These are phyloP conservation scores for Eurypyga helias DNA, from an alignment of 2,113 vertebrate genomes.

Conservation along the genomic window DNA sequence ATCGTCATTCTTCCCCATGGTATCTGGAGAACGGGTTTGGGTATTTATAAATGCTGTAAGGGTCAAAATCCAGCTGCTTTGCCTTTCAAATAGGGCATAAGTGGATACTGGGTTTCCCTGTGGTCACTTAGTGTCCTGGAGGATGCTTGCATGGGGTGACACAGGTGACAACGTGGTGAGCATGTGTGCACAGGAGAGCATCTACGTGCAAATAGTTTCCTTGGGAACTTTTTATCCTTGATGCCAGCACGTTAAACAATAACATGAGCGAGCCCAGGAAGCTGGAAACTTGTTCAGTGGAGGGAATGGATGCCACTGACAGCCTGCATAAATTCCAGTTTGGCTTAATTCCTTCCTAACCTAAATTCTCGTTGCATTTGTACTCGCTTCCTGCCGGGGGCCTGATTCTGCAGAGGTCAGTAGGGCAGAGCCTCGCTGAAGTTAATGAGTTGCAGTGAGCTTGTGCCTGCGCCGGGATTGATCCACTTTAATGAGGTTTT, in stretches of 20 bases:
- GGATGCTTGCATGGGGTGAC: neutral
- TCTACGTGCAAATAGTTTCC: neutral
- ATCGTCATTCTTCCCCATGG: neutral
- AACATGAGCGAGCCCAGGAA: accelerated
- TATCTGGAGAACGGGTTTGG: neutral
- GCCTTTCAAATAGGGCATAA: neutral
- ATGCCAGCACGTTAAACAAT: neutral
- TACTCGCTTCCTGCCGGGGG: neutral
- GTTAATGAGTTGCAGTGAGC: neutral
- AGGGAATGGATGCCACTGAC: neutral
- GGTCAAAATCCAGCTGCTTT: neutral
- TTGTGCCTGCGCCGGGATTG: neutral
- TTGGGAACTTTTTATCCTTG: neutral
- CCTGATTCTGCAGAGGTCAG: neutral
- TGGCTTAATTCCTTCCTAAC: neutral
- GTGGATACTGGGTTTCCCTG: neutral
- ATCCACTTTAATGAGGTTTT: neutral
- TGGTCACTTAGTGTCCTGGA: neutral
- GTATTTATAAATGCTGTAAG: neutral
- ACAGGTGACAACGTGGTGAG: neutral
- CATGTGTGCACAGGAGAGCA: accelerated
- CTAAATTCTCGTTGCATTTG: neutral
- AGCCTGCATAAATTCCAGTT: neutral
- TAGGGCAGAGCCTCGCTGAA: neutral
- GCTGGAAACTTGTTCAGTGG: accelerated